Percentiles rank a stretch among this genome's conserved stretches.
phyloP scores from a whole-genome alignment of 30 jellyfish, hydroid and myxozoan genomes.

The Aurelia sp. region DNA sequence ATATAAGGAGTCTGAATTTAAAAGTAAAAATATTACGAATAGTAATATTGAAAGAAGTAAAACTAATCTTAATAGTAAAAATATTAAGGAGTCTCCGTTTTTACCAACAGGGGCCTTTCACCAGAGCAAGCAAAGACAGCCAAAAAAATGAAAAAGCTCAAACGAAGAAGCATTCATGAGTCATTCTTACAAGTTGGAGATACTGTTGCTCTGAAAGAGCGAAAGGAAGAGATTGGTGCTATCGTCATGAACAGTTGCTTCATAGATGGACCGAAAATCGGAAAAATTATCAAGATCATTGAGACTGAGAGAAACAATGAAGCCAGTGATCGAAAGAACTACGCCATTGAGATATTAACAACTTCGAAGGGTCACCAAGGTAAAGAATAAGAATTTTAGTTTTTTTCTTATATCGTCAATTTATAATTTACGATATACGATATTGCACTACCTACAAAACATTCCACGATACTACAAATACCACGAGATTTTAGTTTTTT shows the following conservation, averaged over 20 bases:
- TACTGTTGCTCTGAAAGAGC: conserved; percentile 76
- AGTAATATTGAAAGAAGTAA: too few relatives aligned
- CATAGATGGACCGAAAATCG: conserved; percentile 51
- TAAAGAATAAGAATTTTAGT: too few relatives aligned
- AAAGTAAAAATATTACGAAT: too few relatives aligned
- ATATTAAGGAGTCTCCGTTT: background rate
- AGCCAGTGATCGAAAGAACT: conserved; percentile 39
- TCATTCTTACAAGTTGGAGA: conserved; percentile 74
- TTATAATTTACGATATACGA: too few relatives aligned
- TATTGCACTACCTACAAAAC: too few relatives aligned
- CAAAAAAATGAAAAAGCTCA: conserved; percentile 3
- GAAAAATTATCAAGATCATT: conserved; percentile 36
- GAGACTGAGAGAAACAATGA: conserved; percentile 40
- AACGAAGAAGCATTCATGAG: conserved; percentile 19
- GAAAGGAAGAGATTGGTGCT: conserved; percentile 80
- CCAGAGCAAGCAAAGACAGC: conserved; percentile 67
- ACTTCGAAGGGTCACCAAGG: too few relatives aligned
- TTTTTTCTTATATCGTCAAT: too few relatives aligned
- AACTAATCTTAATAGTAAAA: too few relatives aligned
- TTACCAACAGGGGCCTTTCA: conserved; percentile 85
- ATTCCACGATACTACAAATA: too few relatives aligned
- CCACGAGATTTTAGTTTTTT: too few relatives aligned
- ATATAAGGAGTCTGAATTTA: too few relatives aligned
- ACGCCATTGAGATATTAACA: conserved; percentile 38
- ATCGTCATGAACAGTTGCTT: conserved; percentile 63